Conservation (phyloP, 2,113 vertebrate genomes). For the Coptodon bakossiorum region DNA sequence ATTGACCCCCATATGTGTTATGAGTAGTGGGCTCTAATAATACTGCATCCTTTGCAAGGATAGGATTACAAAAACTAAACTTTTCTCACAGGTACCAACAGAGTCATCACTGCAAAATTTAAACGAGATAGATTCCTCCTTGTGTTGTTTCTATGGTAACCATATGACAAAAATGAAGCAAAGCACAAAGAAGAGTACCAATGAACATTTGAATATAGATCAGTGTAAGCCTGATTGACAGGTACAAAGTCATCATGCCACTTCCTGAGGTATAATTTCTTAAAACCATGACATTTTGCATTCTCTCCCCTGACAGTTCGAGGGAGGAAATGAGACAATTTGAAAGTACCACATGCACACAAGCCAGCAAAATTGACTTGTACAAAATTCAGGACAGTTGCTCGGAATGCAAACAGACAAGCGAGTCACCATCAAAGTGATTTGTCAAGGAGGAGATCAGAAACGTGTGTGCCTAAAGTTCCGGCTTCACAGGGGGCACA, state of each 20-base stretch:
- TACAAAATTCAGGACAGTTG: constrained; percentile 28
- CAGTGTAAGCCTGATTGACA: constrained; percentile 44
- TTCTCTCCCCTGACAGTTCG: constrained; percentile 12
- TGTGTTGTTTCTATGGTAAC: constrained; percentile 55
- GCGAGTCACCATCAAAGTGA: constrained; percentile 53
- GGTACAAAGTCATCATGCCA: constrained; percentile 15
- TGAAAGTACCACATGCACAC: neutral
- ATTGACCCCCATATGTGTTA: neutral
- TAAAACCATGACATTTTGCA: constrained; percentile 21
- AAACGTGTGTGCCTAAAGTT: constrained; percentile 11
- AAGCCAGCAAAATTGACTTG: constrained; percentile 20
- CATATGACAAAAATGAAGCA: constrained; percentile 19
- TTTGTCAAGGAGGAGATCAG: constrained; percentile 19
- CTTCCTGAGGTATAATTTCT: constrained; percentile 48
- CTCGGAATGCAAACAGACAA: constrained; percentile 45
- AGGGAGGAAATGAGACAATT: constrained; percentile 30
- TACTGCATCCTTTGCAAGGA: neutral
- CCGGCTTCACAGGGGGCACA: constrained; percentile 9
- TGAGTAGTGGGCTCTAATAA: neutral
- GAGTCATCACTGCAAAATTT: neutral
- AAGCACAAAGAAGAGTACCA: constrained; percentile 25
- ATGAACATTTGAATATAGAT: constrained; percentile 48
- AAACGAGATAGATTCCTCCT: neutral
- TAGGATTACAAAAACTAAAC: neutral
- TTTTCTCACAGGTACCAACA: neutral